Conservation (phyloP, 2,113 vertebrate genomes). For the Suncus etruscus region DNA sequence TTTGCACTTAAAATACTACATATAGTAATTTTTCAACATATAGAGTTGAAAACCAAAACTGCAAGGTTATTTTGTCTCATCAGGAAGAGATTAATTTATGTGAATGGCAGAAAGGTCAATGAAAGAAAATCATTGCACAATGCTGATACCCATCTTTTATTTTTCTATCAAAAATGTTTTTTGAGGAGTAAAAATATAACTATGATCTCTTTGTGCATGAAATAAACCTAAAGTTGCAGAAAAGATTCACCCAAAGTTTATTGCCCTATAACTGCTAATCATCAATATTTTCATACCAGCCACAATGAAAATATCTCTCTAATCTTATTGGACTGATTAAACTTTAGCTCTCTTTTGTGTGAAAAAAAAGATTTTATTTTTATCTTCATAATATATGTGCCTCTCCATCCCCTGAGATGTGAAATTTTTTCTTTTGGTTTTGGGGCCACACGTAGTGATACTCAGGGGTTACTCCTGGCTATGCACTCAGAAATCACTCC, state of each 20-base stretch:
- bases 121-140: constrained; percentile 1
- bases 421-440: too few species aligned
- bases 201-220: background rate
- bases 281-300: background rate
- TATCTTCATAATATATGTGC: background rate
- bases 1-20: background rate
- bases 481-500: too few species aligned
- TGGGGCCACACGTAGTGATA: too few species aligned
- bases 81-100: background rate
- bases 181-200: background rate
- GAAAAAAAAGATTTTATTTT: background rate
- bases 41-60: background rate
- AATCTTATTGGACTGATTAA: background rate
- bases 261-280: background rate
- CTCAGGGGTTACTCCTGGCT: too few species aligned
- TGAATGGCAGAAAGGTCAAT: background rate
- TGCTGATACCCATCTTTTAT: background rate
- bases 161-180: constrained; percentile 6
- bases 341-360: background rate
- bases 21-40: background rate
- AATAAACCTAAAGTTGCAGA: background rate
- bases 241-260: background rate
- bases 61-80: background rate
- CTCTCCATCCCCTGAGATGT: background rate
- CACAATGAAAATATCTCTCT: background rate